Base-by-base conservation (phyloP, 2,888 invertebrate genomes). In the Parochlus steinenii region DNA sequence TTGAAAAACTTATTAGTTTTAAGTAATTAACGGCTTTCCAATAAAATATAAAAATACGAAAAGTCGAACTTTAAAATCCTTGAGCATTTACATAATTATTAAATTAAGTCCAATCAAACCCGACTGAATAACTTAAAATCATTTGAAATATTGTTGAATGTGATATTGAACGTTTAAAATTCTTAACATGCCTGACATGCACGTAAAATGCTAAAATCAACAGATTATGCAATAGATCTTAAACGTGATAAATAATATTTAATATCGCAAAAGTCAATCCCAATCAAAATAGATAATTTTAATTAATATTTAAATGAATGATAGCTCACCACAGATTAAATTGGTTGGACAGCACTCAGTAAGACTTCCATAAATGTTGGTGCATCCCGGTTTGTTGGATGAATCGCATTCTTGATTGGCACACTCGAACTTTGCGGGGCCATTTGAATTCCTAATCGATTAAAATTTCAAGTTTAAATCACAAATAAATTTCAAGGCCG, bases 341-440 rank as follows among this genome's bases (percentile, higher is more conserved):
- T 28, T 22, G 19, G 35, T 35, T 14, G 35, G 29, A n/a, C 35
- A 35, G 18, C 35, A 35, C 18, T 35, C 35, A 23, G 28, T 35
- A n/a, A 35, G 15, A 29, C 29, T 29, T 8, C 29, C 29, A 17
- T 29, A 35, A 22, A 35, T 29, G 16, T 35, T 29, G 8, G 29
- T 29, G 17, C 35, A 35, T 4, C 35, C 35, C 14, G 28, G 23
- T 6, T 16, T 23, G 28, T 29, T 28, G 14, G 24, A 22, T 3
- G 35, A 19, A 20, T 29, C 35, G 17, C 35, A 35, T 15, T 35
- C 23, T 16, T 23, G 28, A 6, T 28, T 29, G 8, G 28, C 7
- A 20, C 35, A 35, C 10, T 8, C 8, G 17, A 35, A 35, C 20
- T 35, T 35, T 4, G 35, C 35, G 8, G 35, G 29, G 3, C 22